Evolutionary conservation across 2,888 invertebrate genomes (phyloP), one percentile per base, ranked within the genome.

Genomic region (Tenthredo amoena): DNA sequence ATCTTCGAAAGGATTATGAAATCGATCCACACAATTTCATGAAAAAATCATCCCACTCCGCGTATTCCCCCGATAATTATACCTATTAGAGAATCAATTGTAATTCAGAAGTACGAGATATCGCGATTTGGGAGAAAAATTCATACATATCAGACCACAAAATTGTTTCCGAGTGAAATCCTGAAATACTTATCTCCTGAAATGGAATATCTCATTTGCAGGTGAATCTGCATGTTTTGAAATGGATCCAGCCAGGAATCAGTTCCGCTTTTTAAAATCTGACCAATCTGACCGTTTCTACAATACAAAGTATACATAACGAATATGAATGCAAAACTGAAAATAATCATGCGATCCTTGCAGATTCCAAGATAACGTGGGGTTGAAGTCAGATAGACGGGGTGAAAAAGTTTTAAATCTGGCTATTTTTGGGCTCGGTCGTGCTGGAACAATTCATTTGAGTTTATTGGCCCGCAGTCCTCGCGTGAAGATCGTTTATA

Each of bases 371-470:
- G 91, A 94, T 83, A 93, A 95, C 87, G 88, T 94, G 1, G 90
- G 90, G 1, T 87, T 93, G 18, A 93, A 93, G 87, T 89, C 88
- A 10, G 87, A 89, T 0, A 90, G 89, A 81, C 86, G 87, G 1
- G 85, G 87, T 2, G 91, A 90, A 0, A 87, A 91, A 1, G 92
- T 94, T 0, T 89, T 95, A 1, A 94, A 94, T 4, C 91, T 94
- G 0, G 96, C 96, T 5, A 91, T 96, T 34, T 95, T 96, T 87
- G 96, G 96, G 0, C 91, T 95, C 1, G 96, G 96, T 1, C 94
- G 96, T 47, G 96, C 96, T 2, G 96, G 96, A 0, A 95, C 95
- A 79, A 95, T 96, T 86, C 96, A 96, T 88, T 91, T 96, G 86
- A 87, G 92, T 18, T 95, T 94, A 87, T 91, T 96, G 34, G 87